These are phyloP conservation scores for Melanotaenia trifasciata DNA, from an alignment of 2,797 vertebrate species.

Conservation along the genomic window DNA sequence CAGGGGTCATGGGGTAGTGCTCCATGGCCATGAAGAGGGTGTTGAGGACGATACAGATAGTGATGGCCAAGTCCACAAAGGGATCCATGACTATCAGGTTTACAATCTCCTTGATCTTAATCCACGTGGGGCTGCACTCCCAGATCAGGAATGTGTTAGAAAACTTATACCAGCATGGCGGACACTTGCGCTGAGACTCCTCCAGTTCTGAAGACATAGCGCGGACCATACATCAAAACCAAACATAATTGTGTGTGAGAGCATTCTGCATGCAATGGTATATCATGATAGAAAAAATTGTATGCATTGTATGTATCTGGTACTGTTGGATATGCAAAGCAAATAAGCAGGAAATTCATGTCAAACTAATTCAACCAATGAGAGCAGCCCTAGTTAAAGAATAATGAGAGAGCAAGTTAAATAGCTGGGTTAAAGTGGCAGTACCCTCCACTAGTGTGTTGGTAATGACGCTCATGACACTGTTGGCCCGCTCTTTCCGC, in stretches of 20 bases:
- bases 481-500: conserved; percentile 97
- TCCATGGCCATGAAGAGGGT: conserved; percentile 99
- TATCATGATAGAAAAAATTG: conserved; percentile 71
- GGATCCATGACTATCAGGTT: conserved; percentile 98
- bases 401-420: conserved; percentile 81
- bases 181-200: conserved; percentile 98
- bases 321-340: conserved; percentile 83
- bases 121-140: conserved; percentile 93
- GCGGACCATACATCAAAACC: conserved; percentile 74
- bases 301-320: conserved; percentile 84
- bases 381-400: conserved; percentile 80
- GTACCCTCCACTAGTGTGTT: conserved; percentile 99
- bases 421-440: conserved; percentile 81
- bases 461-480: conserved; percentile 95
- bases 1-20: conserved; percentile 94
- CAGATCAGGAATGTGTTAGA: conserved; percentile 98
- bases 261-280: conserved; percentile 76
- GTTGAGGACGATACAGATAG: conserved; percentile 99
- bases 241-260: conserved; percentile 56
- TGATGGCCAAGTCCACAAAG: conserved; percentile 98
- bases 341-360: conserved; percentile 84
- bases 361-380: conserved; percentile 80
- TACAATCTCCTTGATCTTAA: conserved; percentile 95
- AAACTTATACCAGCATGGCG: conserved; percentile 99
- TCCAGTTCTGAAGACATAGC: conserved; percentile 91